Evolutionary conservation across 2,113 vertebrate genomes (phyloP).

Genomic region (Phoxinus phoxinus): DNA sequence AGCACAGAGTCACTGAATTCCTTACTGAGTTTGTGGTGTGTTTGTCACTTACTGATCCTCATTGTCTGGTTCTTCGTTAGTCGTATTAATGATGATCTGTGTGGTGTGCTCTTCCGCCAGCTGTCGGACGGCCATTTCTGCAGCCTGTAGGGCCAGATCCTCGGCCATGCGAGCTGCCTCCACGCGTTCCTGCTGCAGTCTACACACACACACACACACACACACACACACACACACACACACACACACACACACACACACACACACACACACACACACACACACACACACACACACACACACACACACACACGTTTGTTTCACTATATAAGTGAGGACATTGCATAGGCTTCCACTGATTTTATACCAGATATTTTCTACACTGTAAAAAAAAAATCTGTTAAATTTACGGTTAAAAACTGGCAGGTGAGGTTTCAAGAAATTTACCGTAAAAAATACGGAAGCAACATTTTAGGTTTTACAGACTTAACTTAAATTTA

Average conservation of each 20-base stretch:
- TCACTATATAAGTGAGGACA: too few species aligned
- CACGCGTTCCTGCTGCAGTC: slow-evolving; percentile 67
- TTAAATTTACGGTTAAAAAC: too few species aligned
- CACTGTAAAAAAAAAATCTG: too few species aligned
- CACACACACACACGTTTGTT: background rate
- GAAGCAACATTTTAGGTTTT: too few species aligned
- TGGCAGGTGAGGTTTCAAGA: too few species aligned
- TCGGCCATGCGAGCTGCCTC: slow-evolving; percentile 68
- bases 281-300: slow-evolving; percentile 17
- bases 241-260: slow-evolving; percentile 20
- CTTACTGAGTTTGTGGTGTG: background rate
- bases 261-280: slow-evolving; percentile 9
- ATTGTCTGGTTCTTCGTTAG: slow-evolving; percentile 55
- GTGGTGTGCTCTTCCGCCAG: slow-evolving; percentile 66
- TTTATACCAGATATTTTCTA: too few species aligned
- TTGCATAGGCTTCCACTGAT: too few species aligned
- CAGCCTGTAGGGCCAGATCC: slow-evolving; percentile 68
- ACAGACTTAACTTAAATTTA: too few species aligned
- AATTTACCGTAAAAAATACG: too few species aligned
- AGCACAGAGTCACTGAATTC: background rate
- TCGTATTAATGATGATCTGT: slow-evolving; percentile 58
- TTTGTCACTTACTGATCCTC: slow-evolving; percentile 69
- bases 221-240: slow-evolving; percentile 5
- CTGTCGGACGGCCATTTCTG: slow-evolving; percentile 67
- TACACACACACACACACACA: slow-evolving; percentile 49